Base-by-base conservation (phyloP, 2,113 vertebrate genomes). In the Anoplopoma fimbria region DNA sequence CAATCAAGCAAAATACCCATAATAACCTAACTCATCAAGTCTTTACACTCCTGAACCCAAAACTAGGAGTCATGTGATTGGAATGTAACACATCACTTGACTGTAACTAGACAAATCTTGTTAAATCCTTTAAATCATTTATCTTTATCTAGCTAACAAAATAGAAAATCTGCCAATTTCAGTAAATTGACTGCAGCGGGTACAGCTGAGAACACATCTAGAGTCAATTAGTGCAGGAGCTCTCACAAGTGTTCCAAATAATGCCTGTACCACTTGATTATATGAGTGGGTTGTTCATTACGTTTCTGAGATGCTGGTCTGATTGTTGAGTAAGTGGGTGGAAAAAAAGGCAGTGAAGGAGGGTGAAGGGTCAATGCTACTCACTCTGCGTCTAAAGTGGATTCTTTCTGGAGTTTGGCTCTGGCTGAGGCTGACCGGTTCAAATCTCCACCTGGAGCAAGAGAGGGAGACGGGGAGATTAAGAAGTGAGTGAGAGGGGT, bases 361-460 rank as follows among this genome's bases (percentile, higher is more conserved):
- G 17, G 27, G 60, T 79, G 63, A 67, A 85, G 68, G 75, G 64
- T 74, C 29, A 77, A 76, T 25, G 27, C 10, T 86, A 93, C 97
- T 98, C 83, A 98, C 97, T 98, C 96, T 19, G 95, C 82, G 8
- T 95, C 94, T 65, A 95, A 88, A 87, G 94, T 72, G 42, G 75
- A 71, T 60, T 90, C 83, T 89, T 97, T 97, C 2, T 91, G 91
- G 31, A 95, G 87, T 91, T 93, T 96, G 83, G 95, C 95, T 92
- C 98, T 96, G 81, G 94, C 95, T 86, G 87, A 91, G 1, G 97
- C 94, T 29, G 97, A 97, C 86, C 91, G 95, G 94, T 99, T 99
- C 85, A 99, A 95, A 29, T 95, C 97, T 62, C 97, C 98, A 88
- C 95, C 98, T 99, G 93, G 21, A 89, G 89, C 0, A 75, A 70